Percentiles rank a stretch among this genome's conserved stretches.
Evolutionary conservation across 1,140 invertebrate genomes (phyloP).

Genomic region (Orius laevigatus): DNA sequence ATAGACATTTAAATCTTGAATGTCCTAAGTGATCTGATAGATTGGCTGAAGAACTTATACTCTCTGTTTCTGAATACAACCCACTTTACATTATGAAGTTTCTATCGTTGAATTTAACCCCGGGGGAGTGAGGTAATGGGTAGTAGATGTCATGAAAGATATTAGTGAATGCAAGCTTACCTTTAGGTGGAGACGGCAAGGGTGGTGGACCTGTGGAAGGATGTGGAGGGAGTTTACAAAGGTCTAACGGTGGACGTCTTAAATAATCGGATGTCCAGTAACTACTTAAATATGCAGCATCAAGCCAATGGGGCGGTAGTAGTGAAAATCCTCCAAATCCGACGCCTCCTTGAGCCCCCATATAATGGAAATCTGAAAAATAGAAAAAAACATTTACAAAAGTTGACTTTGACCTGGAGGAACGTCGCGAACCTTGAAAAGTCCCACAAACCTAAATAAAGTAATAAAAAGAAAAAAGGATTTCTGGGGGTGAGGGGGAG

Average conservation of each 20-base stretch:
- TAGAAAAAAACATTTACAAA: constrained; percentile 18
- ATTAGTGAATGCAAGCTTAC: background rate
- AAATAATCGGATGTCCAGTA: constrained; percentile 49
- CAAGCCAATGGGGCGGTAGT: constrained; percentile 55
- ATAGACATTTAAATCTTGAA: too few relatives aligned
- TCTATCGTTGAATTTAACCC: too few relatives aligned
- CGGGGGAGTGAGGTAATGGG: background rate
- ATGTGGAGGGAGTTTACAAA: constrained; percentile 28
- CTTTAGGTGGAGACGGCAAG: constrained; percentile 22
- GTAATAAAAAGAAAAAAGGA: too few relatives aligned
- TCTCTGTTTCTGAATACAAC: too few relatives aligned
- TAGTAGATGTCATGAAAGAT: background rate
- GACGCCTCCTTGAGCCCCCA: constrained; percentile 38
- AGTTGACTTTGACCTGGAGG: too few relatives aligned
- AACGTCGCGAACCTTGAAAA: too few relatives aligned
- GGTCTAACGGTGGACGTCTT: constrained; percentile 28
- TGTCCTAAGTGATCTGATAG: too few relatives aligned
- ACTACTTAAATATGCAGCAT: constrained; percentile 54
- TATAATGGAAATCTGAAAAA: constrained; percentile 47
- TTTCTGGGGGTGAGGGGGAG: too few relatives aligned
- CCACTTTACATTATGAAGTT: too few relatives aligned
- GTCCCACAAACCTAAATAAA: too few relatives aligned
- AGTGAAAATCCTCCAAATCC: constrained; percentile 47
- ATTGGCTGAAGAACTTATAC: too few relatives aligned
- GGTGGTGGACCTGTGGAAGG: constrained; percentile 21